phyloP scores from a whole-genome alignment of 1,140 invertebrate species.

The Pseudomyrmex dendroicus region DNA sequence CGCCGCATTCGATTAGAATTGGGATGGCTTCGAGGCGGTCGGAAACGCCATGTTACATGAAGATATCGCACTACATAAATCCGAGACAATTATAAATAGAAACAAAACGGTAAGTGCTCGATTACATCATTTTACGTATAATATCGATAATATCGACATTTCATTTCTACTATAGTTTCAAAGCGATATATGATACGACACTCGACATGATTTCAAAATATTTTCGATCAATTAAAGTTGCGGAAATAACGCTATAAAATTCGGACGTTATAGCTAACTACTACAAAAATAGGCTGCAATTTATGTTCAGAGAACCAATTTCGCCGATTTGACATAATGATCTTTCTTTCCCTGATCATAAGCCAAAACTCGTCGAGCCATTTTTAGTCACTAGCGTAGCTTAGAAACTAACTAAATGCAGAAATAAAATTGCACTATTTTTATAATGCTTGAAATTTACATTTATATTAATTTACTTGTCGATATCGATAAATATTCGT shows the following conservation, averaged over 20 bases:
- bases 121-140: background rate
- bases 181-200: background rate
- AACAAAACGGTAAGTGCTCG: background rate
- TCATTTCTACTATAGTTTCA: background rate
- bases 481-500: too few relatives aligned
- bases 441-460: background rate
- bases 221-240: slow-evolving; percentile 33
- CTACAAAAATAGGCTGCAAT: slow-evolving; percentile 47
- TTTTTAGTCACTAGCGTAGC: slow-evolving; percentile 45
- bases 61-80: slow-evolving; percentile 17
- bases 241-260: slow-evolving; percentile 39
- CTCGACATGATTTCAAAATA: background rate
- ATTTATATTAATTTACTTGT: too few relatives aligned
- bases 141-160: background rate
- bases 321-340: slow-evolving; percentile 68
- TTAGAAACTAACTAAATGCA: background rate
- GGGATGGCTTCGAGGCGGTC: background rate
- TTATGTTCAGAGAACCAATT: slow-evolving; percentile 71
- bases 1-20: slow-evolving; percentile 21
- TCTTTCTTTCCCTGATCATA: slow-evolving; percentile 63
- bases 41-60: slow-evolving; percentile 21
- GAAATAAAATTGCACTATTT: background rate
- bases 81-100: slow-evolving; percentile 6
- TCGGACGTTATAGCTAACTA: slow-evolving; percentile 7
- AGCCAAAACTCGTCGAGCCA: slow-evolving; percentile 49